Evolutionary conservation across 2,888 invertebrate genomes (phyloP), one percentile per base, ranked within the genome.

Genomic region (Harpalus rufipes): DNA sequence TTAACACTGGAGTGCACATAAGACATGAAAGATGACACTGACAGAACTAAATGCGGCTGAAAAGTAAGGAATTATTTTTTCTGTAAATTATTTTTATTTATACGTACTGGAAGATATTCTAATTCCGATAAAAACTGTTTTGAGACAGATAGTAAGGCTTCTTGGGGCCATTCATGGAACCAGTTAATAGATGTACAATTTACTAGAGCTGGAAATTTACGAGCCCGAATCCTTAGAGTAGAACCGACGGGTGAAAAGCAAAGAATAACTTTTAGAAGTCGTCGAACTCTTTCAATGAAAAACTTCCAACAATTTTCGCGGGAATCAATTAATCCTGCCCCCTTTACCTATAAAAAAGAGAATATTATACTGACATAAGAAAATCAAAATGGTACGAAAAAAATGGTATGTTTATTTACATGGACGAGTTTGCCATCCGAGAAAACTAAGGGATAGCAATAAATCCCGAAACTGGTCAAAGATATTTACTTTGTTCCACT

Each of bases 121-220:
- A 96, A 94, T 90, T 96, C 96, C 6, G 94, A 92, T 44, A 98
- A 92, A 90, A 98, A 98, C 86, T 96, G 92, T 87, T 93, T 93
- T 12, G 98, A 97, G 0, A 99, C 98, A 51, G 97, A 97, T 86
- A 96, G 94, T 88, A 99, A 91, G 39, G 98, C 98, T 89, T 97
- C 96, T 89, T 94, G 94, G 0, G 98, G 98, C 98, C 98, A 99
- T 89, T 98, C 97, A 90, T 98, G 98, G 91, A 98, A 98, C 98
- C 98, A 98, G 91, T 98, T 96, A 87, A 98, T 98, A 14, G 96
- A 94, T 0, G 98, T 97, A 89, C 97, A 97, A 92, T 97, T 98
- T 14, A 97, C 96, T 44, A 99, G 92, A 0, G 98, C 97, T 0
- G 98, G 98, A 92, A 99, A 99, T 91, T 98, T 97, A 81, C 98